Evolutionary conservation across 2,113 vertebrate genomes (phyloP).

Genomic region (Chionomys nivalis): DNA sequence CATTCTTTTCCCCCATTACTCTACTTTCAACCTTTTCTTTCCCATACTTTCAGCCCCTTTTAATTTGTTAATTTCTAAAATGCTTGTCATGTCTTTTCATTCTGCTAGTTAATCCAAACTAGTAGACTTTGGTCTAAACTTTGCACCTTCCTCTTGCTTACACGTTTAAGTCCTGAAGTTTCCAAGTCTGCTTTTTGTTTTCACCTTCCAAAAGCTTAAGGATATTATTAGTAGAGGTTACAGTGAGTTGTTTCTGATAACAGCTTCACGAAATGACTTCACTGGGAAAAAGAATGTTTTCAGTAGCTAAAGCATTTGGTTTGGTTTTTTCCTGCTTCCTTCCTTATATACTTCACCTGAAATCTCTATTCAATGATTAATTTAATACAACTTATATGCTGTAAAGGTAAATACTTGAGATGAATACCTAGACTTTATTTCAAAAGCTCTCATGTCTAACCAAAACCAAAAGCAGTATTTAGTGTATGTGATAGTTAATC

Average conservation of each 20-base stretch:
- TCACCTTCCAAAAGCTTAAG: not conserved
- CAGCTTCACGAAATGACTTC: not conserved
- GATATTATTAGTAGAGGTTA: not conserved
- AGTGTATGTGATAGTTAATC: not conserved
- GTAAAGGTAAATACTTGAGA: not conserved
- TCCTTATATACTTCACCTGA: not conserved
- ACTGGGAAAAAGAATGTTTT: not conserved
- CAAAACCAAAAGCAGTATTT: not conserved
- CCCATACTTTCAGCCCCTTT: not conserved
- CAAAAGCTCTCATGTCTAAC: constrained; percentile 21
- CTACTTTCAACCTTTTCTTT: not conserved
- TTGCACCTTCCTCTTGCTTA: not conserved
- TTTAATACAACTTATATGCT: not conserved
- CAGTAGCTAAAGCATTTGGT: not conserved
- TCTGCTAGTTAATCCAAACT: not conserved
- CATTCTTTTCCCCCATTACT: not conserved
- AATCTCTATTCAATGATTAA: not conserved
- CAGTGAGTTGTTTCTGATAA: not conserved
- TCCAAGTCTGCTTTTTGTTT: not conserved
- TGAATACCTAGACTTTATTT: not conserved
- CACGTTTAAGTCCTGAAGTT: not conserved
- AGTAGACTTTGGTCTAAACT: not conserved
- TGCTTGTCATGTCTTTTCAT: not conserved
- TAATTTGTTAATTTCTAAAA: constrained; percentile 23
- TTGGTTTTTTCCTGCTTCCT: not conserved